Evolutionary conservation across 2,797 vertebrate species (phyloP).

Genomic region (Euphonia xanthogaster): DNA sequence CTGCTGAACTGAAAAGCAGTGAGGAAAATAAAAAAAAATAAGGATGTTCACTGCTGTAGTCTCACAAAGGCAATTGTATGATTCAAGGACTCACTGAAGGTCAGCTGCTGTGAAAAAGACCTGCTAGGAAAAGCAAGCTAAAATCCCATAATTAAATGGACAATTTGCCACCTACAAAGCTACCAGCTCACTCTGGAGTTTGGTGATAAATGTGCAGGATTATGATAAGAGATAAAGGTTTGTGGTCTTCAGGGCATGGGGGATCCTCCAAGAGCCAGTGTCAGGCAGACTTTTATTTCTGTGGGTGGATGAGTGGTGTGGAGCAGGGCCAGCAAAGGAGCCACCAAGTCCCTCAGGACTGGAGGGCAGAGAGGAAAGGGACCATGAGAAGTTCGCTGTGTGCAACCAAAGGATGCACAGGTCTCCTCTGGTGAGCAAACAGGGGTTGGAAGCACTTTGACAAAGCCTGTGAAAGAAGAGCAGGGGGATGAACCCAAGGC

Average conservation of each 20-base stretch:
- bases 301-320: neutral
- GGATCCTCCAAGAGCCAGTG: neutral
- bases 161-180: neutral
- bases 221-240: neutral
- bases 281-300: neutral
- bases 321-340: neutral
- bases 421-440: neutral
- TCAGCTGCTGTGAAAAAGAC: neutral
- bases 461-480: neutral
- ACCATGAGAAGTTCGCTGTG: neutral
- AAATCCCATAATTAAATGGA: neutral
- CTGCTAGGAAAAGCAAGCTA: neutral
- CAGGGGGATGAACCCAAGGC: neutral
- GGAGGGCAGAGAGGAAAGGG: neutral
- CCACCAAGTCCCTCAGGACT: neutral
- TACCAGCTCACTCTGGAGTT: neutral
- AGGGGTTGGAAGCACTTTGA: neutral
- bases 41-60: neutral
- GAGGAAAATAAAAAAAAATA: neutral
- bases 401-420: neutral
- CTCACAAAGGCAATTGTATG: neutral
- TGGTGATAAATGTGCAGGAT: neutral
- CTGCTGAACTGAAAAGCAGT: neutral
- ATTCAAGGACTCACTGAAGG: slow-evolving; percentile 9
- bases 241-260: neutral